Evolutionary conservation across 2,888 invertebrate genomes (phyloP).

Genomic region (Coelopa pilipes): DNA sequence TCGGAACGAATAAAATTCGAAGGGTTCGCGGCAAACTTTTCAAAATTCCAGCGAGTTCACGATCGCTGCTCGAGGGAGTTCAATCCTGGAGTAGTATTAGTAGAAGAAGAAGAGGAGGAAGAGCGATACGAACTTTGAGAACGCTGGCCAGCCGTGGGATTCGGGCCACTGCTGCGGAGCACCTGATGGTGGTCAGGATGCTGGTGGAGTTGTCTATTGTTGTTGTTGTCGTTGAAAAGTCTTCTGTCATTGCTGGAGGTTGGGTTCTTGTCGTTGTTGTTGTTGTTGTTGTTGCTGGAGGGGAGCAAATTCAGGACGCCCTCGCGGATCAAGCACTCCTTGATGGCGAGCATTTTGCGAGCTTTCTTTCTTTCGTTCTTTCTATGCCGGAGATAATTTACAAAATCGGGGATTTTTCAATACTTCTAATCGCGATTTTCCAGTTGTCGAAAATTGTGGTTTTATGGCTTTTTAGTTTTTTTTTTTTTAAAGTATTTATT

Average conservation of each 20-base stretch:
- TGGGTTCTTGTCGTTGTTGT: constrained; percentile 41
- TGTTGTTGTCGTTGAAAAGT: constrained; percentile 14
- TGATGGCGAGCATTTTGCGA: constrained; percentile 58
- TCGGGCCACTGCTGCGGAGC: constrained; percentile 29
- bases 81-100: too few species aligned
- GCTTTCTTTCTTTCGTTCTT: too few species aligned
- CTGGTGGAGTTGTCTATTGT: constrained; percentile 13
- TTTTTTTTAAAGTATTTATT: too few species aligned
- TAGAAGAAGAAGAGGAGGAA: constrained; percentile 12
- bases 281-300: constrained; percentile 26
- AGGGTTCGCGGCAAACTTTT: too few species aligned
- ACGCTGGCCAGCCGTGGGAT: constrained; percentile 26
- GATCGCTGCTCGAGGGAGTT: too few species aligned
- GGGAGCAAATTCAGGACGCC: constrained; percentile 58
- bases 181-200: constrained; percentile 24
- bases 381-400: too few species aligned
- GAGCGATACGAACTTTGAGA: constrained; percentile 41
- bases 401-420: too few species aligned
- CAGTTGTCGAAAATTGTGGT: too few species aligned
- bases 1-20: too few species aligned
- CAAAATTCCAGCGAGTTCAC: too few species aligned
- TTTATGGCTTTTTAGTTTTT: too few species aligned
- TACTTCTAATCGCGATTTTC: too few species aligned
- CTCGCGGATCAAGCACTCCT: constrained; percentile 62
- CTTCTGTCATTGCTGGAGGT: constrained; percentile 38